Evolutionary conservation across 2,888 invertebrate genomes (phyloP).

Genomic region (Tyria jacobaeae): DNA sequence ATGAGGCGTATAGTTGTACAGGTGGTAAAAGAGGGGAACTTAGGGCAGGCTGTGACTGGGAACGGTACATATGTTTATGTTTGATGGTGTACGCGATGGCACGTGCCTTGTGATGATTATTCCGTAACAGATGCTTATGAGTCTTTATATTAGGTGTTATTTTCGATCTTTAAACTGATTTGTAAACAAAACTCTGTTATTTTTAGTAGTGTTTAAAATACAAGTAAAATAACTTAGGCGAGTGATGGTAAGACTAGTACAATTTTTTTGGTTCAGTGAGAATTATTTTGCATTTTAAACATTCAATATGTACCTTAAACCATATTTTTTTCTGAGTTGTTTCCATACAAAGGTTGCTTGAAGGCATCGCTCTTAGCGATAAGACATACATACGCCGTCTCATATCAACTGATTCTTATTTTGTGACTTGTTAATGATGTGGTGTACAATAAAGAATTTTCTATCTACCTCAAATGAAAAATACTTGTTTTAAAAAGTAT

Average conservation of each 20-base stretch:
- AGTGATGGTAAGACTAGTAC: neutral
- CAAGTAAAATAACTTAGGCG: neutral
- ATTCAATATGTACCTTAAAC: no score
- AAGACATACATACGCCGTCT: no score
- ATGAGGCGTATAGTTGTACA: conserved; percentile 54
- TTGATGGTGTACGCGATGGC: conserved; percentile 60
- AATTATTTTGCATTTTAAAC: no score
- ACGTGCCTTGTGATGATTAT: conserved; percentile 77
- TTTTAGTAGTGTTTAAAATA: conserved; percentile 22
- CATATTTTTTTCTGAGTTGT: no score
- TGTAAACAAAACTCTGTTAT: conserved; percentile 30
- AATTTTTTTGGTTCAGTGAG: neutral
- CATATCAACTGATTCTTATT: no score
- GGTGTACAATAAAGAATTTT: no score
- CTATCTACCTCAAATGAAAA: no score
- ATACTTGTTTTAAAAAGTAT: no score
- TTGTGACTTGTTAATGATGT: no score
- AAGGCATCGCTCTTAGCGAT: no score
- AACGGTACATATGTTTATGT: conserved; percentile 71
- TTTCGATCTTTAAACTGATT: conserved; percentile 32
- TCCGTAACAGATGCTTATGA: conserved; percentile 68
- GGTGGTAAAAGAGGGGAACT: conserved; percentile 47
- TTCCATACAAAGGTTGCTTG: no score
- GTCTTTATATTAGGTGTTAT: conserved; percentile 54
- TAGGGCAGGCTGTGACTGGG: conserved; percentile 64